Conservation (phyloP, 2,797 vertebrate species). For the Ataeniobius toweri region DNA sequence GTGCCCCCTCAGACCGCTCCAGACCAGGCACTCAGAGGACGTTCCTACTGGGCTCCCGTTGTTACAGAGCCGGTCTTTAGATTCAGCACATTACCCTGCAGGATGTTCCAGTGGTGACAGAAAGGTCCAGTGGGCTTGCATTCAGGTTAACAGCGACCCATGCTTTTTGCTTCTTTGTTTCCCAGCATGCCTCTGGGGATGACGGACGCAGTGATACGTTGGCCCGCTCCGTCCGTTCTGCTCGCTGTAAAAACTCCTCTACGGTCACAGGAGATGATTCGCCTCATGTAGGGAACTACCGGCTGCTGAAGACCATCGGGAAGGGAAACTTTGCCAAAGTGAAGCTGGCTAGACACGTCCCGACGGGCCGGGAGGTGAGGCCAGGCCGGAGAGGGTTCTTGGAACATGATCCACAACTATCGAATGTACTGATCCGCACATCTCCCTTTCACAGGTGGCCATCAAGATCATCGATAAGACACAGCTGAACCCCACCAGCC, state of each 20-base stretch:
- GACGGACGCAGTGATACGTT: constrained; percentile 14
- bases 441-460: constrained; percentile 40
- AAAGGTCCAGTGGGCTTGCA: not conserved
- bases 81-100: not conserved
- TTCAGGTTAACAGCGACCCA: not conserved
- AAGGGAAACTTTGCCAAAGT: constrained; percentile 92
- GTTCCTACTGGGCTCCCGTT: not conserved
- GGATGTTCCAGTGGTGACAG: not conserved
- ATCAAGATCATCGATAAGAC: constrained; percentile 59
- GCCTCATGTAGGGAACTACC: constrained; percentile 89
- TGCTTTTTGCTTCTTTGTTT: constrained; percentile 7
- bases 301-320: constrained; percentile 88
- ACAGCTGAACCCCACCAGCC: constrained; percentile 59
- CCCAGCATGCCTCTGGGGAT: constrained; percentile 36
- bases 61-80: not conserved
- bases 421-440: not conserved
- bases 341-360: constrained; percentile 86
- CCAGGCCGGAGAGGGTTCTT: not conserved
- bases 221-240: constrained; percentile 66
- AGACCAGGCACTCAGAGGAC: not conserved
- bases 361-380: constrained; percentile 84
- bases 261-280: constrained; percentile 80
- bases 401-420: not conserved
- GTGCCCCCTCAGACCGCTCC: no score
- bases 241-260: constrained; percentile 83